A percentile compares a stretch with the other conserved stretches of the same genome.
Evolutionary conservation across 2,113 vertebrate species (phyloP).

Genomic region (Lanius ludovicianus): DNA sequence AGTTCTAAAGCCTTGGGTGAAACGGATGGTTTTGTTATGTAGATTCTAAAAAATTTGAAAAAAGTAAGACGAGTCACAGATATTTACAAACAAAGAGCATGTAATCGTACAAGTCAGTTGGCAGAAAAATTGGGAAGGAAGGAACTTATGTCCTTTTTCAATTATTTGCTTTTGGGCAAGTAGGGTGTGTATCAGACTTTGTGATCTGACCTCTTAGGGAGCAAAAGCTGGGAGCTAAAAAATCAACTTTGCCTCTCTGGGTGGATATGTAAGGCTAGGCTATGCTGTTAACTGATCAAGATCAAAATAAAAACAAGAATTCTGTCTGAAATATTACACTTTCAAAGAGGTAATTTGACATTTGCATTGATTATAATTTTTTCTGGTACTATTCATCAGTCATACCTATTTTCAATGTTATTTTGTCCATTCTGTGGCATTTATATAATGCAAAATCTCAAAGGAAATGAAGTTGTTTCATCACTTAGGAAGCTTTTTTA

Average conservation of each 20-base stretch:
- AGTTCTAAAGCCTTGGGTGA: neutral
- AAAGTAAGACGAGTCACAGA: neutral
- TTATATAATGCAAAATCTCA: neutral
- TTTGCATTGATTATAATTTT: neutral
- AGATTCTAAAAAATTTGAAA: neutral
- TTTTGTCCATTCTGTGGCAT: neutral
- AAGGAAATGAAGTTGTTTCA: neutral
- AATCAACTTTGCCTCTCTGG: neutral
- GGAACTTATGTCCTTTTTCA: neutral
- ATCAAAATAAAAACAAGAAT: neutral
- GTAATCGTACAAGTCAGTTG: neutral
- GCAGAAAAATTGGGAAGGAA: neutral
- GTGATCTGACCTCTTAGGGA: neutral
- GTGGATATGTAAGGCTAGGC: neutral
- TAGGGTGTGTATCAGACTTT: neutral
- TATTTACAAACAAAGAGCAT: neutral
- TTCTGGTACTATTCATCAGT: neutral
- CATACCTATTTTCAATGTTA: neutral
- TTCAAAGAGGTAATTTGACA: neutral
- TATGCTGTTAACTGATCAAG: neutral
- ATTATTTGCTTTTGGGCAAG: neutral
- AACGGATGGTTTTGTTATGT: neutral
- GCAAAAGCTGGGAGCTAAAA: neutral
- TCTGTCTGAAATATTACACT: neutral
- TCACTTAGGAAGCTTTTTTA: neutral